These are phyloP conservation scores for Saiga tatarica DNA, from an alignment of 2,113 vertebrate species.

Conservation along the genomic window DNA sequence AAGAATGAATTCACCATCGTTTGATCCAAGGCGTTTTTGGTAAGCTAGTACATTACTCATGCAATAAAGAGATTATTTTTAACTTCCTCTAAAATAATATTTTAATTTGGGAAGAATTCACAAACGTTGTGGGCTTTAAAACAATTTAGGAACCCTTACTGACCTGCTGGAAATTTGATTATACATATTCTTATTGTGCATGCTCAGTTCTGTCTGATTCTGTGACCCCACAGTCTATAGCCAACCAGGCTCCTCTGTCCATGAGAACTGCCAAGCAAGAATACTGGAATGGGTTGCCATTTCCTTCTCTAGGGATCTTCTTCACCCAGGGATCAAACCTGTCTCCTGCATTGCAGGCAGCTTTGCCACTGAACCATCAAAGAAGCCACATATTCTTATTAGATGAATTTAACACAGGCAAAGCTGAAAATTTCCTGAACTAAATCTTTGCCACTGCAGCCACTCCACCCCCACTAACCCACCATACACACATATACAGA, in stretches of 20 bases:
- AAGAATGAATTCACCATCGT: not conserved
- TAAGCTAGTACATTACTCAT: not conserved
- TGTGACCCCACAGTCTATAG: not conserved
- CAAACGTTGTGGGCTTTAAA: not conserved
- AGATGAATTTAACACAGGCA: not conserved
- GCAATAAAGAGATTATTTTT: not conserved
- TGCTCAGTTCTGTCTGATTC: not conserved
- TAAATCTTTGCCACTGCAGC: not conserved
- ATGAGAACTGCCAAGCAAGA: not conserved
- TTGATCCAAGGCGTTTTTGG: not conserved
- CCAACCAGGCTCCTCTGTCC: not conserved
- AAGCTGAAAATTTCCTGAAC: not conserved
- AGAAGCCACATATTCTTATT: not conserved
- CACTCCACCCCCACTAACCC: too few species aligned
- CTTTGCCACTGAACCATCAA: not conserved
- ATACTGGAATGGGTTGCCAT: not conserved
- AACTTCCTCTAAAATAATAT: not conserved
- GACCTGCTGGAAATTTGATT: not conserved
- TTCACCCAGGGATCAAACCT: not conserved
- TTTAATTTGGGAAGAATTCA: constrained; percentile 2
- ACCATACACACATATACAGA: not conserved
- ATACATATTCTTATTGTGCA: not conserved
- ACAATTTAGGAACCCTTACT: not conserved
- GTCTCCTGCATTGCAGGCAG: not conserved
- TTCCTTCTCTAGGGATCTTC: not conserved